Conservation (phyloP, 1,140 invertebrate genomes). For the Lepidurus packardi region DNA sequence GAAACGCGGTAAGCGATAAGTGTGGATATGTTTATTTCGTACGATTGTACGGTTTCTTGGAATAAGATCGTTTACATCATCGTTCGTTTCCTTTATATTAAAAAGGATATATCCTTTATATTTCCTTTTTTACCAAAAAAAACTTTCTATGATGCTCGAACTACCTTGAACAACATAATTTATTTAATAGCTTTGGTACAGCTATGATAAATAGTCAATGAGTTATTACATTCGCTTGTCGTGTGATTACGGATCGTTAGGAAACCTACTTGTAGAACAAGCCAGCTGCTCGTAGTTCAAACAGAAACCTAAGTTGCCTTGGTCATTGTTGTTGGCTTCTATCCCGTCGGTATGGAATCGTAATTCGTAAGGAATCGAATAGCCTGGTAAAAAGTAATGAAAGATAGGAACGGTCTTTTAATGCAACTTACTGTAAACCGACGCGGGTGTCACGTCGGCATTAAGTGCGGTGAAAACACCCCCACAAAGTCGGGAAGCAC, state of each 20-base stretch:
- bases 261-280: slow-evolving; percentile 23
- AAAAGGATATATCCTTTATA: too few species aligned
- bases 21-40: neutral
- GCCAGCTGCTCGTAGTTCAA: slow-evolving; percentile 31
- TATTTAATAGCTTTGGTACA: neutral
- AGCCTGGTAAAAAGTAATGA: slow-evolving; percentile 5
- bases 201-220: neutral
- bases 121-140: too few species aligned
- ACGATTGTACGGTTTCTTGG: neutral
- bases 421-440: slow-evolving; percentile 58
- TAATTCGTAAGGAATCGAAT: slow-evolving; percentile 28
- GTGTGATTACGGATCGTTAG: neutral
- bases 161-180: neutral
- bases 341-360: slow-evolving; percentile 29
- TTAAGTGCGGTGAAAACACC: slow-evolving; percentile 57
- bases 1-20: slow-evolving; percentile 63
- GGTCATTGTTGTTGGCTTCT: slow-evolving; percentile 28
- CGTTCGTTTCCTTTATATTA: neutral
- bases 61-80: neutral
- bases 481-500: slow-evolving; percentile 66
- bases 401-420: neutral
- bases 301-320: slow-evolving; percentile 35
- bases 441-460: slow-evolving; percentile 53
- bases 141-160: neutral
- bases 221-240: neutral